Conservation (phyloP, 2,797 vertebrate genomes). For the Spondyliosoma cantharus region DNA sequence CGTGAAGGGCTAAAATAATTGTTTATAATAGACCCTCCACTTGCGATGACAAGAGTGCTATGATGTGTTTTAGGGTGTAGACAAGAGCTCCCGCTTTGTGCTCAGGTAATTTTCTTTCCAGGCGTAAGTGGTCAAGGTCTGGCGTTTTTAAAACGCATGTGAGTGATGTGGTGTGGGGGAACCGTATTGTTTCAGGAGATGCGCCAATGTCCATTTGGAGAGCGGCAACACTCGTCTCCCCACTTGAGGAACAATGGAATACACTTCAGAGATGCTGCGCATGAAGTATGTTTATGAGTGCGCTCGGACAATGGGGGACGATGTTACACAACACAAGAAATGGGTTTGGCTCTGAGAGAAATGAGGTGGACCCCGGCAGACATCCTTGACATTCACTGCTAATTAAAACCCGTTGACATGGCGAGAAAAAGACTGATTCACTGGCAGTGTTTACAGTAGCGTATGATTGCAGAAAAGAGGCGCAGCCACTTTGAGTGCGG, state of each 20-base stretch:
- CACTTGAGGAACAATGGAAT: slow-evolving; percentile 97
- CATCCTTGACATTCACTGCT: slow-evolving; percentile 80
- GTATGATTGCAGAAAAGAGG: slow-evolving; percentile 58
- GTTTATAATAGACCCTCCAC: slow-evolving; percentile 95
- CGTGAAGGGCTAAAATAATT: slow-evolving; percentile 92
- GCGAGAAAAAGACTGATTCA: slow-evolving; percentile 71
- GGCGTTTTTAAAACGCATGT: slow-evolving; percentile 89
- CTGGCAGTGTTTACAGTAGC: slow-evolving; percentile 67
- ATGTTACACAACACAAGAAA: slow-evolving; percentile 83
- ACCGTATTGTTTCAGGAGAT: slow-evolving; percentile 93
- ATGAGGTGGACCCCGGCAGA: slow-evolving; percentile 70
- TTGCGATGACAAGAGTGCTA: slow-evolving; percentile 91
- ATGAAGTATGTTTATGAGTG: slow-evolving; percentile 83
- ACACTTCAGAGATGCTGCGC: slow-evolving; percentile 91
- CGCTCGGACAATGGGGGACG: slow-evolving; percentile 69
- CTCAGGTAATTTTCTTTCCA: slow-evolving; percentile 92
- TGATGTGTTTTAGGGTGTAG: slow-evolving; percentile 87
- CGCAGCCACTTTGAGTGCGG: slow-evolving; percentile 48
- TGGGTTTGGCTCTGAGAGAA: slow-evolving; percentile 70
- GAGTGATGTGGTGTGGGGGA: slow-evolving; percentile 89
- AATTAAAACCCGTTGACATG: slow-evolving; percentile 78
- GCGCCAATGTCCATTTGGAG: slow-evolving; percentile 93
- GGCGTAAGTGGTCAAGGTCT: slow-evolving; percentile 92
- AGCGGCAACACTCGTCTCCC: slow-evolving; percentile 92
- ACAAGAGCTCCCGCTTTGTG: slow-evolving; percentile 91